A percentile compares a stretch with the other conserved stretches of the same genome.
Conservation (phyloP, 2,888 invertebrate species). For the Hymenopus coronatus region DNA sequence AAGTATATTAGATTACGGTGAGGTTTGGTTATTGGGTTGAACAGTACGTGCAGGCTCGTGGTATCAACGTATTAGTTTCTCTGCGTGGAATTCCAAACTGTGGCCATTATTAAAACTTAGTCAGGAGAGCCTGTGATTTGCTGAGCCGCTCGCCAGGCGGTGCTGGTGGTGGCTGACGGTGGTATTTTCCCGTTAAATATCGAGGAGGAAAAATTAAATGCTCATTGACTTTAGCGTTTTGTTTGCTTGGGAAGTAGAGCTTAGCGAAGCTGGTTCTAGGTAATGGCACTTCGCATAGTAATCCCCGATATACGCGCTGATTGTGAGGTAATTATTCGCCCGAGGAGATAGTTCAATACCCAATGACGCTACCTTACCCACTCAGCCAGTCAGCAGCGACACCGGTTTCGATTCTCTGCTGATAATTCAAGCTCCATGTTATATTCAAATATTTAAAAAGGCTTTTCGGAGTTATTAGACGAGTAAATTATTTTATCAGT, state of each 20-base stretch:
- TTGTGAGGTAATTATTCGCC: neutral
- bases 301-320: neutral
- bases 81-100: neutral
- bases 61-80: neutral
- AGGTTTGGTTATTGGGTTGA: neutral
- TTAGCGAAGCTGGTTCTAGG: neutral
- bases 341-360: neutral
- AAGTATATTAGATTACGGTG: neutral
- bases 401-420: neutral
- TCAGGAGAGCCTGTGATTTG: neutral
- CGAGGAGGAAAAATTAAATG: neutral
- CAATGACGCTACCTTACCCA: neutral
- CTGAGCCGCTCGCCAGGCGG: neutral
- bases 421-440: no score
- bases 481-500: no score
- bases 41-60: neutral
- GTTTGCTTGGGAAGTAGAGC: neutral
- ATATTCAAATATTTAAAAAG: no score
- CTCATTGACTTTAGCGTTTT: neutral
- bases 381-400: neutral
- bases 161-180: neutral
- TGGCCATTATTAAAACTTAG: neutral
- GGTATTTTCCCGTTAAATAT: neutral
- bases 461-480: no score
- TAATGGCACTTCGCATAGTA: neutral